A percentile compares a stretch with the other conserved stretches of the same genome.
These are phyloP conservation scores for Steinernema feltiae DNA, from an alignment of 1,140 invertebrate genomes.

Conservation along the genomic window DNA sequence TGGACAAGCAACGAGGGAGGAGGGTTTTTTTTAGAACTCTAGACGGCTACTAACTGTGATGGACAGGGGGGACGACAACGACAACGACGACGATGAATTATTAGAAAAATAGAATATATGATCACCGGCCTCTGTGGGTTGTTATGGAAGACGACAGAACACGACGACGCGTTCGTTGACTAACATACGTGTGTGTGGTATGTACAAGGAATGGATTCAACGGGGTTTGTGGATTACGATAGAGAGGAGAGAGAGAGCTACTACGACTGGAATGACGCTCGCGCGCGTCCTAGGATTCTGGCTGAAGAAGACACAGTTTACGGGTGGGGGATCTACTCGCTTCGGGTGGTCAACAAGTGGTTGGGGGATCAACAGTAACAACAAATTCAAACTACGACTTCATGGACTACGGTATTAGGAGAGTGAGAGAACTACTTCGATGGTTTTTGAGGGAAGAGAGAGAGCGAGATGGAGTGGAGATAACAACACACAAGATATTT, in stretches of 20 bases:
- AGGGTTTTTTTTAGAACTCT: neutral
- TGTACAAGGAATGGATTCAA: neutral
- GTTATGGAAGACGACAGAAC: neutral
- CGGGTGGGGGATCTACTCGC: neutral
- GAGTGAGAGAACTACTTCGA: too few species aligned
- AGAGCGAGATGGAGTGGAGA: neutral
- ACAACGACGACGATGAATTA: neutral
- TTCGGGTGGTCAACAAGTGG: too few species aligned
- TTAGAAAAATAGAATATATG: neutral
- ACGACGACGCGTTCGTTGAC: neutral
- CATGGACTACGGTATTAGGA: neutral
- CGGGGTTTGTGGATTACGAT: too few species aligned
- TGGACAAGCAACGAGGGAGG: neutral
- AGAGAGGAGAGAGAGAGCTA: neutral
- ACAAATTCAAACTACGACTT: neutral
- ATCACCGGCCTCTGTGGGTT: neutral
- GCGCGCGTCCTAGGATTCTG: neutral
- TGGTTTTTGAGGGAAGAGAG: neutral
- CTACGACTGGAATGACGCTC: neutral
- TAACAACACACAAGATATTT: neutral
- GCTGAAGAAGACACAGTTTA: neutral
- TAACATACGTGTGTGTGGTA: neutral
- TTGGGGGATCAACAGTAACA: too few species aligned
- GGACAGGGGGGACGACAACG: neutral
- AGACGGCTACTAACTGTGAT: neutral